Conservation (phyloP, 2,797 vertebrate species). For the Anableps anableps region DNA sequence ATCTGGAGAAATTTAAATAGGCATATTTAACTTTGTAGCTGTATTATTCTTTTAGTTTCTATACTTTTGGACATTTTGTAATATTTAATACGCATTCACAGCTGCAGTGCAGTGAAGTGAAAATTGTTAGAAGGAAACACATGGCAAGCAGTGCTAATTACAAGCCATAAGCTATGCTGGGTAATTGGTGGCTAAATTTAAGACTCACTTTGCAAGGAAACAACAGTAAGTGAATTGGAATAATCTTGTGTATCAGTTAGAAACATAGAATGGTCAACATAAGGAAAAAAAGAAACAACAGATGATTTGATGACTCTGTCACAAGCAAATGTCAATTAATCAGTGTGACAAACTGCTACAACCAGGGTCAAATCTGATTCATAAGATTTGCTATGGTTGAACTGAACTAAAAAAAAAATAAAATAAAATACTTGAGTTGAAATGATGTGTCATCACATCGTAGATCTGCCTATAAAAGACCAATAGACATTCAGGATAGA, state of each 20-base stretch:
- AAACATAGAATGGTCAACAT: background rate
- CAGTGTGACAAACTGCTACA: background rate
- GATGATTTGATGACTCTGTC: background rate
- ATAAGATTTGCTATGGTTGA: background rate
- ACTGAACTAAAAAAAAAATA: background rate
- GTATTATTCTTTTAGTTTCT: background rate
- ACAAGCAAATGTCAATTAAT: background rate
- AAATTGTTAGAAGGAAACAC: background rate
- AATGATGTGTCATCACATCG: too few species aligned
- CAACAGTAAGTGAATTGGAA: background rate
- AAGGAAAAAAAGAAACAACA: background rate
- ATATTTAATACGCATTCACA: background rate
- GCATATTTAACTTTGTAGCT: background rate
- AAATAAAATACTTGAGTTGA: too few species aligned
- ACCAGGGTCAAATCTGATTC: background rate
- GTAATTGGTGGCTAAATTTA: background rate
- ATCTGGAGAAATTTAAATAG: background rate
- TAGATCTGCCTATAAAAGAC: background rate
- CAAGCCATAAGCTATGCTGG: background rate
- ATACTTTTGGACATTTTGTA: background rate
- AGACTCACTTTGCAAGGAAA: background rate
- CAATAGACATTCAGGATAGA: too few species aligned
- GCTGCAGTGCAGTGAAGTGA: background rate
- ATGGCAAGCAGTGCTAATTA: background rate
- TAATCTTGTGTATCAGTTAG: background rate